Evolutionary conservation across 1,140 invertebrate genomes (phyloP).

Genomic region (Drosophila ananassae): DNA sequence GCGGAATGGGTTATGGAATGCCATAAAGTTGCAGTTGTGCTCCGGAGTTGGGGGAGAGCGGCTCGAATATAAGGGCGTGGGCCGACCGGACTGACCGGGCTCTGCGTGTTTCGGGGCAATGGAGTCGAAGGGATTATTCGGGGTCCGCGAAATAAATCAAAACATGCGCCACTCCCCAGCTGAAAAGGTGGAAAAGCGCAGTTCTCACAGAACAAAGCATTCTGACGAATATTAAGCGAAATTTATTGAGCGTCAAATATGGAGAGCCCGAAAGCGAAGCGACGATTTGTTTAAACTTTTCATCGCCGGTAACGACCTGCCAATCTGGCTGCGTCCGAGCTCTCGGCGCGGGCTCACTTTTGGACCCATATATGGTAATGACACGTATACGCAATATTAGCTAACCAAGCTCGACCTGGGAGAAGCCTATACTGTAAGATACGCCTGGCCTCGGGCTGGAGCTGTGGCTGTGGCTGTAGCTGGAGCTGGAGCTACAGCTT

Average conservation of each 20-base stretch:
- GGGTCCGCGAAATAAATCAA: slow-evolving; percentile 63
- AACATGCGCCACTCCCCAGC: slow-evolving; percentile 48
- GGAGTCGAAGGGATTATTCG: slow-evolving; percentile 34
- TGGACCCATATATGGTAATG: slow-evolving; percentile 71
- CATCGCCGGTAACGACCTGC: slow-evolving; percentile 20
- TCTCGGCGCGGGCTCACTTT: slow-evolving; percentile 27
- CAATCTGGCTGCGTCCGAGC: slow-evolving; percentile 41
- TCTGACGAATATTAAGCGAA: slow-evolving; percentile 58
- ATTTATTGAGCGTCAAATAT: slow-evolving; percentile 78
- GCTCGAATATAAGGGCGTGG: slow-evolving; percentile 13
- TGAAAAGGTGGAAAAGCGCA: slow-evolving; percentile 1
- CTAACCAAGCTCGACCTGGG: slow-evolving; percentile 23
- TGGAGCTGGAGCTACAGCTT: neutral
- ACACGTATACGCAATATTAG: slow-evolving; percentile 72
- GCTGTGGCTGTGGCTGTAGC: slow-evolving; percentile 7
- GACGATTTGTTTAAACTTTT: slow-evolving; percentile 68
- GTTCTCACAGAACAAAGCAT: slow-evolving; percentile 8
- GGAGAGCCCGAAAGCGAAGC: slow-evolving; percentile 44
- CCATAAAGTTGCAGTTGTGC: slow-evolving; percentile 53
- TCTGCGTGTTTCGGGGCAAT: slow-evolving; percentile 62
- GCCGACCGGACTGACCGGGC: slow-evolving; percentile 22
- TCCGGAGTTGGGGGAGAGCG: neutral
- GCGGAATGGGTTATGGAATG: slow-evolving; percentile 17
- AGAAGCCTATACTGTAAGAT: slow-evolving; percentile 23
- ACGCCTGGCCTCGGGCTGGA: slow-evolving; percentile 36